Evolutionary conservation across 2,888 invertebrate species (phyloP).

Genomic region (Leptothorax acervorum): DNA sequence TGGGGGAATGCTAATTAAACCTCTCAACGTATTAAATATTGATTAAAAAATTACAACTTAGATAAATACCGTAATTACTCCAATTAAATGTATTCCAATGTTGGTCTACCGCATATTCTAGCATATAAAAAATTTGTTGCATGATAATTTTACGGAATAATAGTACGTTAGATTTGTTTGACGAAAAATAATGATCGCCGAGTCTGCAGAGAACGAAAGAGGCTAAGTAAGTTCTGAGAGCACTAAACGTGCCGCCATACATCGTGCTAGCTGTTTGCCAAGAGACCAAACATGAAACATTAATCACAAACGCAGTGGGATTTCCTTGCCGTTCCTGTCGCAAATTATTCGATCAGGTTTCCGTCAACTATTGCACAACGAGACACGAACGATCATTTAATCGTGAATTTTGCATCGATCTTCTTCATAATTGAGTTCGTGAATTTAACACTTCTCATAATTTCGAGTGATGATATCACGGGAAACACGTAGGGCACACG

Average conservation of each 20-base stretch:
- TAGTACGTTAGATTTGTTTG: background rate
- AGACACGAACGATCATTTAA: background rate
- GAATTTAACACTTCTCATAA: background rate
- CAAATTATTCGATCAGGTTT: conserved; percentile 9
- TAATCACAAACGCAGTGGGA: conserved; percentile 36
- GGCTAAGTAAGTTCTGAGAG: background rate
- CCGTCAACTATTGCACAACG: background rate
- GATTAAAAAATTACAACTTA: background rate
- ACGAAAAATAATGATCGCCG: conserved; percentile 21
- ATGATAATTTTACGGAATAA: background rate
- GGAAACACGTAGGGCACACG: background rate
- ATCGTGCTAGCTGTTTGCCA: conserved; percentile 9
- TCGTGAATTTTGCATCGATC: background rate
- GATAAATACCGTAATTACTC: background rate
- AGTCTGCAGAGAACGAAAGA: background rate
- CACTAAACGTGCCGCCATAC: conserved; percentile 1
- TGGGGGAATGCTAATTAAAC: background rate
- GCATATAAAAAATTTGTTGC: background rate
- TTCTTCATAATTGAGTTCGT: background rate
- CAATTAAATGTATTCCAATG: background rate
- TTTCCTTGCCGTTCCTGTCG: background rate
- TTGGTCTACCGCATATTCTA: background rate
- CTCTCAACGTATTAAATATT: background rate
- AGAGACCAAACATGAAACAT: conserved; percentile 28
- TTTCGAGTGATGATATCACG: background rate